Base-by-base conservation (phyloP, 2,888 invertebrate species). In the Embidobia sp. region DNA sequence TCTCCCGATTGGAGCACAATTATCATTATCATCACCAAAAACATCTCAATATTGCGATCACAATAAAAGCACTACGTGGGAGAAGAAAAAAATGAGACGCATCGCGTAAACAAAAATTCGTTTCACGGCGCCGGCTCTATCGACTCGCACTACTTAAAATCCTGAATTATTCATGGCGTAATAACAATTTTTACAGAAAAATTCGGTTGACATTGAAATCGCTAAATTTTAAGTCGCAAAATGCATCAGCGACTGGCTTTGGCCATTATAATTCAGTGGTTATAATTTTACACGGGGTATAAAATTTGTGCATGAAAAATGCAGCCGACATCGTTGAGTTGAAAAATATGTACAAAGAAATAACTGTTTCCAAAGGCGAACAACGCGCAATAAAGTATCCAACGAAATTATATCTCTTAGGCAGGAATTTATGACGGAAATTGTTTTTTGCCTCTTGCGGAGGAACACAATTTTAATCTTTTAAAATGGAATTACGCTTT, bases 181-280 rank as follows among this genome's bases (percentile, higher is more conserved):
- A 55, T n/a, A n/a, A n/a, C 48, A 57, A 67, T 53, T 67, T 67
- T 67, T 48, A 55, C 53, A 53, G 18, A 18, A 37, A 53, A 46
- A 46, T 40, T 57, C 35, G 19, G 29, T 22, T 48, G 37, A 67
- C 55, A 67, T 67, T 67, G 55, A 67, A 67, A 46, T 55, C 35
- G 35, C 19, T 44, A 35, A 35, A 67, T 46, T 42, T 55, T 29
- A 27, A 35, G 8, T 16, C 27, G 44, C 46, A 46, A 46, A 55
- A 55, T 33, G 33, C 35, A 42, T 31, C 29, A 15, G 49, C 37
- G 15, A n/a, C n/a, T 35, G 31, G 40, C n/a, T 64, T 64, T 44
- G 26, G 35, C 44, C 31, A 22, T 66, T 53, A 37, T 55, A 46
- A 48, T 35, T 37, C 46, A 27, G 42, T 13, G 10, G 35, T 53